Conservation (phyloP, 2,113 vertebrate genomes). For the Aythya baeri region DNA sequence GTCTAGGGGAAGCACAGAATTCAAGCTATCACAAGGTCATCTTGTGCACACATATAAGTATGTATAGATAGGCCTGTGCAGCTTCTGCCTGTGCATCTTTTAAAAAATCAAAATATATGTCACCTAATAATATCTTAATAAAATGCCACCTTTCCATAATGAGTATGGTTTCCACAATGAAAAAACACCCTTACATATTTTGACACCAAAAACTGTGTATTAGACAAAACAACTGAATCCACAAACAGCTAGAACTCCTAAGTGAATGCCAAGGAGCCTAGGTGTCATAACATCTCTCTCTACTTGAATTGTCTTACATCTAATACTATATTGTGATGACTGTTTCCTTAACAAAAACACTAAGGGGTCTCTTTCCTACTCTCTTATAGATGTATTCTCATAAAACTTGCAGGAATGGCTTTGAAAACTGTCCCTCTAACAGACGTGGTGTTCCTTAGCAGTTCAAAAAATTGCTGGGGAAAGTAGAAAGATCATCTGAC, state of each 20-base stretch:
- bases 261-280: too few species aligned
- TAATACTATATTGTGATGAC: too few species aligned
- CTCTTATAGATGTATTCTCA: not conserved
- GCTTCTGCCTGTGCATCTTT: not conserved
- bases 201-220: not conserved
- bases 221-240: not conserved
- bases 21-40: not conserved
- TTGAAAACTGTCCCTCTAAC: not conserved
- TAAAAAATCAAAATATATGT: not conserved
- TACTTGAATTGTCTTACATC: not conserved
- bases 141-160: not conserved
- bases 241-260: not conserved
- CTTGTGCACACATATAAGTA: fast-evolving
- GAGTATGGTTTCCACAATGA: fast-evolving
- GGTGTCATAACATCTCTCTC: not conserved
- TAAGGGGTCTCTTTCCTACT: not conserved
- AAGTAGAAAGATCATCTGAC: not conserved
- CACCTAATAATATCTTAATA: not conserved
- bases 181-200: not conserved
- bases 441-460: not conserved
- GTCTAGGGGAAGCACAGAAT: not conserved
- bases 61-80: not conserved
- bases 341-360: not conserved
- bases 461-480: not conserved
- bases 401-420: not conserved